phyloP scores from a whole-genome alignment of 2,888 invertebrate genomes.

The Pristionchus fissidentatus region DNA sequence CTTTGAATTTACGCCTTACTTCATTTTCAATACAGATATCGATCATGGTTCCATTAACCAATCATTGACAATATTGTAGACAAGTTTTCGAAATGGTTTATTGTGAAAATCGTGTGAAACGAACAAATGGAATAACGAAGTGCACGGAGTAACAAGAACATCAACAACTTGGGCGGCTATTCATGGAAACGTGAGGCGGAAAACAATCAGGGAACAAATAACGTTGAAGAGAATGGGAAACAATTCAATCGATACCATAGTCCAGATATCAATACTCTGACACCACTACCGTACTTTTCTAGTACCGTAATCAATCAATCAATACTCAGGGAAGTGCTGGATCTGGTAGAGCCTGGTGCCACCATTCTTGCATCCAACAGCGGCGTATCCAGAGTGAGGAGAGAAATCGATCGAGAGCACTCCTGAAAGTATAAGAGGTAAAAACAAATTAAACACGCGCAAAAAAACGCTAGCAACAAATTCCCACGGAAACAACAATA shows the following conservation, averaged over 20 bases:
- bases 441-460: background rate
- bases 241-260: background rate
- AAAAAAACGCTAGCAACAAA: background rate
- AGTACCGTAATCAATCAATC: slow-evolving; percentile 11
- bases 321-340: slow-evolving; percentile 43
- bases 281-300: background rate
- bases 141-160: background rate
- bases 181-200: background rate
- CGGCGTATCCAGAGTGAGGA: slow-evolving; percentile 43
- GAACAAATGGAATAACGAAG: background rate
- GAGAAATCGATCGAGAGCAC: slow-evolving; percentile 48
- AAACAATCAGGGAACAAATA: slow-evolving; percentile 29
- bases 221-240: background rate
- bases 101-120: background rate
- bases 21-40: background rate
- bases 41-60: slow-evolving; percentile 9
- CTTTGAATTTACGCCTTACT: too few relatives aligned
- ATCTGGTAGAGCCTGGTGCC: slow-evolving; percentile 44
- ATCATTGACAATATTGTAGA: background rate
- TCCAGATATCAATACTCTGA: background rate
- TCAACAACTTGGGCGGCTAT: too few relatives aligned
- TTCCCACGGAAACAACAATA: background rate
- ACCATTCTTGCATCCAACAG: slow-evolving; percentile 25
- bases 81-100: background rate
- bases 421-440: background rate